Conservation (phyloP, 35 echinoderm and acorn worm species). For the Apostichopus parvimensis region DNA sequence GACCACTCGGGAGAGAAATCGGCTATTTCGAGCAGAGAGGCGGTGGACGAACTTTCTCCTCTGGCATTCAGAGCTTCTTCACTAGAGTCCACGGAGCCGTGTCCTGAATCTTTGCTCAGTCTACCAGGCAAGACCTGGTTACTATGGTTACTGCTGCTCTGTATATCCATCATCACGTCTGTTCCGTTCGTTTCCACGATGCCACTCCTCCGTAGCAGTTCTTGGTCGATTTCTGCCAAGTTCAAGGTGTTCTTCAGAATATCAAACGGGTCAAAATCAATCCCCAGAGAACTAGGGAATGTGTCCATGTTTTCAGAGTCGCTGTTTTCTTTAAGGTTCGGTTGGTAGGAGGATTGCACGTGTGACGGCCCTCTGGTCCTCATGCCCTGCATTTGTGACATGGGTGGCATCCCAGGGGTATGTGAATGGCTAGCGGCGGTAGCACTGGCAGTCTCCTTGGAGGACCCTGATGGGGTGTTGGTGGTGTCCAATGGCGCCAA, state of each 20-base stretch:
- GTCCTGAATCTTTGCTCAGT: constrained; percentile 7
- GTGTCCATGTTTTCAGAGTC: constrained; percentile 33
- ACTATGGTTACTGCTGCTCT: background rate
- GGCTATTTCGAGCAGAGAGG: constrained; percentile 74
- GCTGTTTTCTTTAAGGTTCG: background rate
- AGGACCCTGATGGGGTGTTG: background rate
- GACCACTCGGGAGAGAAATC: constrained; percentile 98
- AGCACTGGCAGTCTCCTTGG: background rate
- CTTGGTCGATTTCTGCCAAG: constrained; percentile 34
- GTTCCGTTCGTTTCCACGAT: constrained; percentile 25
- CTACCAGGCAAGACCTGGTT: constrained; percentile 25
- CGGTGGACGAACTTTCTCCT: constrained; percentile 4
- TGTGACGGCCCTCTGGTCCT: background rate
- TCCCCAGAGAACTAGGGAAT: constrained; percentile 58
- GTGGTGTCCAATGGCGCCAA: too few species aligned
- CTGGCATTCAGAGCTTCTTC: background rate
- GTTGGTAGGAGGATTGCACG: constrained; percentile 1
- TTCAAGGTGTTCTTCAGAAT: constrained; percentile 74
- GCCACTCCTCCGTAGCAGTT: constrained; percentile 31
- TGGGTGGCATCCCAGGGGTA: background rate
- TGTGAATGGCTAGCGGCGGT: background rate
- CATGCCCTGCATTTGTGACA: background rate
- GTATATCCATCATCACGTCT: constrained; percentile 39
- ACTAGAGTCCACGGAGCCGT: constrained; percentile 20
- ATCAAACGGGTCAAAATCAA: constrained; percentile 90